phyloP scores from a whole-genome alignment of 1,140 invertebrate species.

The Fopius arisanus region DNA sequence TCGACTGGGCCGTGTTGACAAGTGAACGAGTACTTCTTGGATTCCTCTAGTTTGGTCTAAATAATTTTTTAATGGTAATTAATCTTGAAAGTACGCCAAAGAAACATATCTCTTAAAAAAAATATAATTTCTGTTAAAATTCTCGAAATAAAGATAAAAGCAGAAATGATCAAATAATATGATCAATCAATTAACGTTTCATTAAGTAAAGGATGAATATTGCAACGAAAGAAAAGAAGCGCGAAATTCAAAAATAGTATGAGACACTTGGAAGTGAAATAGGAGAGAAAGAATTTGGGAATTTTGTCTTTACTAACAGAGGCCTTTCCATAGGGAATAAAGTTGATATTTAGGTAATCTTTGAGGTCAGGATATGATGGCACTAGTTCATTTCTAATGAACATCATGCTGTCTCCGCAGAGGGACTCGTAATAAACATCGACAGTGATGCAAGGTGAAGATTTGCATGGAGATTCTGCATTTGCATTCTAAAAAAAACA shows the following conservation, averaged over 20 bases:
- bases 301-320: background rate
- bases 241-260: background rate
- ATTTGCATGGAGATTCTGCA: background rate
- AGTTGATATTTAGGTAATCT: conserved; percentile 44
- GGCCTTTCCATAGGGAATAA: conserved; percentile 35
- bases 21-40: conserved; percentile 63
- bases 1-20: conserved; percentile 72
- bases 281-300: background rate
- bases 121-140: conserved; percentile 21
- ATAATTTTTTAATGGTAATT: conserved; percentile 43
- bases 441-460: conserved; percentile 29
- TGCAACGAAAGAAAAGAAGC: too few species aligned
- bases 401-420: conserved; percentile 79
- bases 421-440: conserved; percentile 81
- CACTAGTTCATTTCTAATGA: conserved; percentile 67
- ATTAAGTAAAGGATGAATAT: too few species aligned
- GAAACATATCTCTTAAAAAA: background rate
- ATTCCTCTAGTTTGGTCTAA: conserved; percentile 46
- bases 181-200: too few species aligned
- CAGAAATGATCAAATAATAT: background rate
- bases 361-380: conserved; percentile 44
- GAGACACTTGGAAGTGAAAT: background rate
- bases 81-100: too few species aligned
- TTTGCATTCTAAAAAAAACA: conserved; percentile 19
- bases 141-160: conserved; percentile 41